A percentile compares a stretch with the other conserved stretches of the same genome.
Evolutionary conservation across 2,113 vertebrate species (phyloP).

Genomic region (Pedionomus torquatus): DNA sequence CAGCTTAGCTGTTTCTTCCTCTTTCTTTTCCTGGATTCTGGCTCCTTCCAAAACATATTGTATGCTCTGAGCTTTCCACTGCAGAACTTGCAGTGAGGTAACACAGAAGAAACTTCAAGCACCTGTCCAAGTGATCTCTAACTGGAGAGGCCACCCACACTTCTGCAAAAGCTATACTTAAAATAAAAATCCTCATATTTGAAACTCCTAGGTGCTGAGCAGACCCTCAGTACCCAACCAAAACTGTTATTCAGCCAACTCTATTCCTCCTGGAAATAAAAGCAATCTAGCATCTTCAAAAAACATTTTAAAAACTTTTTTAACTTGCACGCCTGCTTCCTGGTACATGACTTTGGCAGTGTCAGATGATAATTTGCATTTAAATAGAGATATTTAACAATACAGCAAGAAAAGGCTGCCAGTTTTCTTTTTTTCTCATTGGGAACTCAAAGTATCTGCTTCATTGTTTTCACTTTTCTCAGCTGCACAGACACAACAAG

Average conservation of each 20-base stretch:
- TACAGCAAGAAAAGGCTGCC: slow-evolving; percentile 14
- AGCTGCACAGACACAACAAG: background rate
- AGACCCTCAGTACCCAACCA: background rate
- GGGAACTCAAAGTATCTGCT: slow-evolving; percentile 16
- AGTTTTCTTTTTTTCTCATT: background rate
- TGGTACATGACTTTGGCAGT: slow-evolving; percentile 24
- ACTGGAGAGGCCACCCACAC: background rate
- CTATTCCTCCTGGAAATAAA: background rate
- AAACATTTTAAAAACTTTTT: background rate
- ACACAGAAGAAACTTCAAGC: background rate
- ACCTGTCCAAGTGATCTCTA: background rate
- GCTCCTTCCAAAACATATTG: background rate
- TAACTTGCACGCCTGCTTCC: background rate
- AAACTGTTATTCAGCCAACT: background rate
- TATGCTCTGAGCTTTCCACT: background rate
- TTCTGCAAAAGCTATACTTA: background rate
- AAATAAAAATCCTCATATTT: background rate
- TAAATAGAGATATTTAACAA: slow-evolving; percentile 61
- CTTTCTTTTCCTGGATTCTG: background rate
- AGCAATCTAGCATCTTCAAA: background rate
- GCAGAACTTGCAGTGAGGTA: background rate
- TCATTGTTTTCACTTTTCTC: slow-evolving; percentile 10
- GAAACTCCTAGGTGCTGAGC: background rate
- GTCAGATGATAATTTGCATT: slow-evolving; percentile 50
- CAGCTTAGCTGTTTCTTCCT: background rate